Base-by-base conservation (phyloP, 53 echinoderm and acorn worm species). In the Echinarachnius parma region DNA sequence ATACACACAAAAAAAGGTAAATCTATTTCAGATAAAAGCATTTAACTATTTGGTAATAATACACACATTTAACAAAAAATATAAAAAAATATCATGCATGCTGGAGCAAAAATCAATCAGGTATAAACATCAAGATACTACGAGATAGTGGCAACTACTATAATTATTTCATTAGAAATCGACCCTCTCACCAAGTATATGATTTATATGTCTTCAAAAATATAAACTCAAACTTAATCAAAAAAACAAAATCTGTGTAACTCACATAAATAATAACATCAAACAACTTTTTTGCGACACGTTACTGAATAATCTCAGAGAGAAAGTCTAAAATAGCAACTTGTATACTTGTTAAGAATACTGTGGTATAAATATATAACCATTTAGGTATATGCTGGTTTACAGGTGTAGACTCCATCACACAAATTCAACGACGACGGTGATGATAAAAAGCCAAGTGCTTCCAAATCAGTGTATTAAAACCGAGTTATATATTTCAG, bases 341-440 rank as follows among this genome's bases (percentile, higher is more conserved):
- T 56, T 14, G 36, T 42, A 56, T 56, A 46, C 42, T 56, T 46
- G 16, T 37, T 72, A 57, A 72, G 56, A 72, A 56, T 34, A 72
- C 34, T 44, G 74, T 55, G 74, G 74, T 57, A 72, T 72, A 72
- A 72, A 72, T 72, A 69, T 69, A 72, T 72, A 56, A 57, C 57
- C 26, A 56, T 72, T 18, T 54, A 72, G 37, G 28, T 15, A 57
- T 72, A 55, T 56, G 57, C 57, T 32, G 74, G n/a, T n/a, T n/a
- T n/a, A n/a, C n/a, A n/a, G n/a, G n/a, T n/a, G n/a, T n/a, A n/a
- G n/a, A n/a, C n/a, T n/a, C n/a, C n/a, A n/a, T n/a, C n/a, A n/a
- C n/a, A n/a, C n/a, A n/a, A n/a, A n/a, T n/a, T n/a, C n/a, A n/a
- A n/a, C n/a, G n/a, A n/a, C n/a, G n/a, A n/a, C n/a, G n/a, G n/a